phyloP scores from a whole-genome alignment of 2,113 vertebrate species.

The Elaphurus davidianus region DNA sequence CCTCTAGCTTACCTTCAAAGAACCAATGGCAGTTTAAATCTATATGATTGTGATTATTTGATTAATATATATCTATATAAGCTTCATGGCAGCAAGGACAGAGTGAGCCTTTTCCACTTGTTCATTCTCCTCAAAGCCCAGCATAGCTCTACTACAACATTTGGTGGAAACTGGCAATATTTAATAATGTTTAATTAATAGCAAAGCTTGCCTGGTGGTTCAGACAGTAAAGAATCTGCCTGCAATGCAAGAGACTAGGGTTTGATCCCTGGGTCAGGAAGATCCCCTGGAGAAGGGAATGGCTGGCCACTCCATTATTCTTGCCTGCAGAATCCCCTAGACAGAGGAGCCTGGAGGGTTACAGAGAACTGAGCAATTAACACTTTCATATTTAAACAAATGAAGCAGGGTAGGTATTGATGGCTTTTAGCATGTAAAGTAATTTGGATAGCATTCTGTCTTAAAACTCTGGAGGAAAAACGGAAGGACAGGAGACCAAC shows the following conservation, averaged over 20 bases:
- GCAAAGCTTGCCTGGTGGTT: background rate
- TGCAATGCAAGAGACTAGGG: background rate
- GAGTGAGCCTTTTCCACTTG: background rate
- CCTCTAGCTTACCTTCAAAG: background rate
- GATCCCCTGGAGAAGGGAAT: background rate
- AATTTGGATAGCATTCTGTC: background rate
- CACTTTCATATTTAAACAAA: background rate
- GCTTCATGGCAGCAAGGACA: background rate
- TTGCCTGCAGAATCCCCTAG: background rate
- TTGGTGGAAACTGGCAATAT: background rate
- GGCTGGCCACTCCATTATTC: background rate
- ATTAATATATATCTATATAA: background rate
- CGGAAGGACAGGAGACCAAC: background rate
- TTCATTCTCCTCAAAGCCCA: background rate
- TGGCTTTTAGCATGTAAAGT: background rate
- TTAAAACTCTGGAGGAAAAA: background rate
- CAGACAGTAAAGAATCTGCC: background rate
- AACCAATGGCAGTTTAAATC: background rate
- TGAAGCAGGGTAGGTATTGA: background rate
- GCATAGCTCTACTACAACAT: background rate
- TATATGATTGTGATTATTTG: background rate
- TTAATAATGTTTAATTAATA: slow-evolving; percentile 17
- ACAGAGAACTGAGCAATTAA: background rate
- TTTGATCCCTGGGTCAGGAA: background rate
- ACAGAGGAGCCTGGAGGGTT: background rate